Conservation (phyloP, 1,140 invertebrate species). For the Caenorhabditis briggsae region DNA sequence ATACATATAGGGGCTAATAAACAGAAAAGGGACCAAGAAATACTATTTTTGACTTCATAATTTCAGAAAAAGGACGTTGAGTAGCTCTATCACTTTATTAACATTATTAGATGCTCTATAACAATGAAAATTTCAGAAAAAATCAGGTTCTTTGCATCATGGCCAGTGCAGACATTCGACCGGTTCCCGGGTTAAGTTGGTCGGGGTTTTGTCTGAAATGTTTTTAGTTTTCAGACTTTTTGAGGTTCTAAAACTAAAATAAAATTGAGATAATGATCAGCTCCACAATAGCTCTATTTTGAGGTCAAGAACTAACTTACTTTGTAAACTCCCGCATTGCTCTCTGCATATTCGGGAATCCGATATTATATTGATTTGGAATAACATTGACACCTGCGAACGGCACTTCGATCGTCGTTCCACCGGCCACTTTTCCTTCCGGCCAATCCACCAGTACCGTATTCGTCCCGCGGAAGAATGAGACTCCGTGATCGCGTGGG, state of each 20-base stretch:
- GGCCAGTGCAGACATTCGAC: slow-evolving; percentile 55
- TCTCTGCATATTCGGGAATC: slow-evolving; percentile 68
- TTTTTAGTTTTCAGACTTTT: no score
- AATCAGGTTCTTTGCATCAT: background rate
- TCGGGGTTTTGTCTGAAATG: slow-evolving; percentile 64
- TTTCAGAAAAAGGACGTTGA: no score
- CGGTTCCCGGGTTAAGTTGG: slow-evolving; percentile 68
- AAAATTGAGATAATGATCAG: no score
- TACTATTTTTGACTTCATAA: no score
- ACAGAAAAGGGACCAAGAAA: background rate
- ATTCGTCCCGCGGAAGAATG: slow-evolving; percentile 68
- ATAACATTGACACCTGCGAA: slow-evolving; percentile 66
- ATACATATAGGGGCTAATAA: background rate
- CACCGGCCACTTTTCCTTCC: slow-evolving; percentile 67
- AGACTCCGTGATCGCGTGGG: slow-evolving; percentile 69
- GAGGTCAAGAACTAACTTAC: background rate
- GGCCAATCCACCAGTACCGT: slow-evolving; percentile 69
- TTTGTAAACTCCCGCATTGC: slow-evolving; percentile 59
- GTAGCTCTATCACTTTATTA: no score
- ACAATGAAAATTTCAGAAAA: no score
- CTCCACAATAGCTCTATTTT: no score
- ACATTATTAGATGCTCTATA: slow-evolving; percentile 1
- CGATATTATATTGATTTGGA: slow-evolving; percentile 64
- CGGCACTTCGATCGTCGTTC: slow-evolving; percentile 68
- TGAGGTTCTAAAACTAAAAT: no score